Evolutionary conservation across 2,888 invertebrate genomes (phyloP).

Genomic region (Strigamia crassipes): DNA sequence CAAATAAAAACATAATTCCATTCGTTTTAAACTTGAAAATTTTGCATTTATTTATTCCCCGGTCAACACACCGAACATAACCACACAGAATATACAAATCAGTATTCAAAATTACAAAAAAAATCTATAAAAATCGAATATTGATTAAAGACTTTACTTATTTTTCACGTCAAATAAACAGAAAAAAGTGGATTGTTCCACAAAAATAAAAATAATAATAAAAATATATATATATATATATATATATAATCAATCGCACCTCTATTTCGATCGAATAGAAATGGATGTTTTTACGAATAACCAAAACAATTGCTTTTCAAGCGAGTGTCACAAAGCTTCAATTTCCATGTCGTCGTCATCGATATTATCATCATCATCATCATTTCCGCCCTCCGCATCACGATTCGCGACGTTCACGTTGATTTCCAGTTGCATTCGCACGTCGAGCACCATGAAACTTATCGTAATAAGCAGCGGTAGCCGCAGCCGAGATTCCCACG

Average conservation of each 20-base stretch:
- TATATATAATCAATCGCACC: neutral
- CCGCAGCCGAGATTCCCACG: conserved; percentile 72
- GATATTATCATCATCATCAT: conserved; percentile 47
- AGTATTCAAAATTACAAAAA: too few relatives aligned
- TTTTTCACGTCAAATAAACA: too few relatives aligned
- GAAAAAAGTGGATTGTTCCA: too few relatives aligned
- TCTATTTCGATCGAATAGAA: neutral
- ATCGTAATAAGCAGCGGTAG: conserved; percentile 71
- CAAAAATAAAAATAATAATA: neutral
- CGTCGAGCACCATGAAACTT: conserved; percentile 70
- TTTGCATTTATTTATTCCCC: neutral
- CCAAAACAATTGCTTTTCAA: neutral
- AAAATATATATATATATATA: neutral
- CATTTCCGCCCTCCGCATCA: conserved; percentile 45
- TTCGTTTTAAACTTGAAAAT: neutral
- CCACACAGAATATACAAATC: neutral
- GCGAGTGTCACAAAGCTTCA: conserved; percentile 1
- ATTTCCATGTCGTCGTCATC: conserved; percentile 39
- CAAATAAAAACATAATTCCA: too few relatives aligned
- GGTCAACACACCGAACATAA: too few relatives aligned
- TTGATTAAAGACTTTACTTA: too few relatives aligned
- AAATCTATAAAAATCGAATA: too few relatives aligned
- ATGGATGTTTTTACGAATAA: neutral
- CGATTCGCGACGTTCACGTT: conserved; percentile 64
- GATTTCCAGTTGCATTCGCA: conserved; percentile 71